phyloP scores from a whole-genome alignment of 2,797 vertebrate genomes.

The Gambelia wislizenii region DNA sequence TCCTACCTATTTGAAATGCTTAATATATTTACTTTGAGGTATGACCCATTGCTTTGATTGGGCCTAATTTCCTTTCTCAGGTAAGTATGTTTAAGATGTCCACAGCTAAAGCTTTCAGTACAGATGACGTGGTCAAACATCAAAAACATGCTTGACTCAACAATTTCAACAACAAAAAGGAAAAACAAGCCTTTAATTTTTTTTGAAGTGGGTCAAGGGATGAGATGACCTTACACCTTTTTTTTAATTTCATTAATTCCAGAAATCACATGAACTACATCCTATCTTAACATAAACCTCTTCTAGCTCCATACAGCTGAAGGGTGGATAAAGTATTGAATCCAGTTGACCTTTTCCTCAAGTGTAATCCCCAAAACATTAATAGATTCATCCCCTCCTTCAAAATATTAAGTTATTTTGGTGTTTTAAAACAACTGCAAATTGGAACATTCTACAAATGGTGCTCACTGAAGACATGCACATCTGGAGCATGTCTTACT shows the following conservation, averaged over 20 bases:
- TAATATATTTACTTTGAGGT: neutral
- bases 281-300: neutral
- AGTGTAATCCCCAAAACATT: neutral
- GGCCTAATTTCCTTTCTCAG: neutral
- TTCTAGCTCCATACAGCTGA: conserved; percentile 2
- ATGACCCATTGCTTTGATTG: neutral
- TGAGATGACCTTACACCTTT: neutral
- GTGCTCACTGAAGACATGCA: neutral
- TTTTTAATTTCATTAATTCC: neutral
- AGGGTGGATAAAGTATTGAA: neutral
- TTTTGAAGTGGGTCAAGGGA: neutral
- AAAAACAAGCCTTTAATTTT: no score
- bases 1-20: neutral
- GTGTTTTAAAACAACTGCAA: neutral
- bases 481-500: neutral
- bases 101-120: neutral
- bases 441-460: neutral
- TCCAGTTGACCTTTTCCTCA: neutral
- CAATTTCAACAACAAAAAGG: neutral
- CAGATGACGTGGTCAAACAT: neutral
- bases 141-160: neutral
- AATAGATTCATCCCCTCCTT: neutral
- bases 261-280: neutral
- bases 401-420: neutral
- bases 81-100: neutral